These are phyloP conservation scores for Asarcornis scutulata DNA, from an alignment of 2,113 vertebrate genomes.

Conservation along the genomic window DNA sequence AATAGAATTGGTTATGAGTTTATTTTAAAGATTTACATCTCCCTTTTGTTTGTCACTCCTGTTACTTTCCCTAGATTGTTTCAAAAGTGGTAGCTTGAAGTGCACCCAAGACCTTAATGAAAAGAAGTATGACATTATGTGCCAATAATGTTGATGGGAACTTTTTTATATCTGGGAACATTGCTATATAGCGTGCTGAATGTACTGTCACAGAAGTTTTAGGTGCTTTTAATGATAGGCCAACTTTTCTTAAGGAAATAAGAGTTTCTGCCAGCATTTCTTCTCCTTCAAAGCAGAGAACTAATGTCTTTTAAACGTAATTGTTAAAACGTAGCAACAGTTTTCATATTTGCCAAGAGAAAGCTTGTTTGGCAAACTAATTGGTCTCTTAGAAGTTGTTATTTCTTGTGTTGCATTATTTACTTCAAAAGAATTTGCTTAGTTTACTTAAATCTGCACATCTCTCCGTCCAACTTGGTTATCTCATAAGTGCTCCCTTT, in stretches of 20 bases:
- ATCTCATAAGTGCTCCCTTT: neutral
- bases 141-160: neutral
- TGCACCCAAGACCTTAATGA: neutral
- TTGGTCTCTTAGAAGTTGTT: neutral
- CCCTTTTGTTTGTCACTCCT: neutral
- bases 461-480: neutral
- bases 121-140: neutral
- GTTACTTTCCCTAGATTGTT: neutral
- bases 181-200: neutral
- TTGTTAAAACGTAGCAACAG: neutral
- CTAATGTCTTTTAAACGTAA: neutral
- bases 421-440: neutral
- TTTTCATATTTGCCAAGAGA: neutral
- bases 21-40: conserved; percentile 19
- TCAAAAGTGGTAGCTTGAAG: neutral
- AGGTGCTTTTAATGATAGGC: neutral
- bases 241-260: neutral
- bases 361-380: neutral
- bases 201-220: neutral
- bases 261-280: neutral
- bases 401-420: neutral
- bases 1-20: neutral
- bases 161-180: neutral
- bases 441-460: neutral
- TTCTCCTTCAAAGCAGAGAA: neutral